Base-by-base conservation (phyloP, 2,113 vertebrate genomes). In the Macquaria australasica region DNA sequence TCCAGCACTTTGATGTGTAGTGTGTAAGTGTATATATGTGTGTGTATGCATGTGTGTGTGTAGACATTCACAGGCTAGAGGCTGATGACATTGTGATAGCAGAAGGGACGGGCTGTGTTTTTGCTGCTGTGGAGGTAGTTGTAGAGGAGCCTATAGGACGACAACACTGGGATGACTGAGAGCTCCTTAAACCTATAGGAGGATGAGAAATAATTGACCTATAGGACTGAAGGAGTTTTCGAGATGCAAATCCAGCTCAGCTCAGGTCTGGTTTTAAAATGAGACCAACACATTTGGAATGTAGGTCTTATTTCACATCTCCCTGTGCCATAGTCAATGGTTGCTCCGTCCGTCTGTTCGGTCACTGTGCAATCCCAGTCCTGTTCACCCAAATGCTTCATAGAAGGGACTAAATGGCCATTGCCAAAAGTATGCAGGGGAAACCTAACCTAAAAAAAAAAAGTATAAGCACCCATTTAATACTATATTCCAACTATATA, bases 71-170 rank as follows among this genome's bases (percentile, higher is more conserved):
- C 88, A 93, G 92, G 88, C 88, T 87, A 80, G 84, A 91, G 87
- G 91, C 91, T 92, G 91, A 90, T 88, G 83, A 89, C 88, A 86
- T 87, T 85, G 87, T 87, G 79, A 77, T 77, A 79, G 72, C 62
- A 73, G 59, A 85, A 83, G 82, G 80, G 82, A 82, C 39, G 70
- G 85, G 74, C 79, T 93, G 83, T 82, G 85, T 92, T 91, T 91
- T 92, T 96, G 96, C 97, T 89, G 95, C 96, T 96, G 96, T 97
- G 97, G 98, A 98, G 97, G 97, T 99, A 99, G 97, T 97, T 98
- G 96, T 96, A 96, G 95, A 82, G 84, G 83, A 86, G 73, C 71
- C 45, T 74, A 41, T 64, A 59, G 28, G 76, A 85, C 31, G 20
- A 86, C 51, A 28, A 89, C 76, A 77, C 41, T 73, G 43, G 77